These are phyloP conservation scores for Tetrapedia diversipes DNA, from an alignment of 2,888 invertebrate species.

Conservation along the genomic window DNA sequence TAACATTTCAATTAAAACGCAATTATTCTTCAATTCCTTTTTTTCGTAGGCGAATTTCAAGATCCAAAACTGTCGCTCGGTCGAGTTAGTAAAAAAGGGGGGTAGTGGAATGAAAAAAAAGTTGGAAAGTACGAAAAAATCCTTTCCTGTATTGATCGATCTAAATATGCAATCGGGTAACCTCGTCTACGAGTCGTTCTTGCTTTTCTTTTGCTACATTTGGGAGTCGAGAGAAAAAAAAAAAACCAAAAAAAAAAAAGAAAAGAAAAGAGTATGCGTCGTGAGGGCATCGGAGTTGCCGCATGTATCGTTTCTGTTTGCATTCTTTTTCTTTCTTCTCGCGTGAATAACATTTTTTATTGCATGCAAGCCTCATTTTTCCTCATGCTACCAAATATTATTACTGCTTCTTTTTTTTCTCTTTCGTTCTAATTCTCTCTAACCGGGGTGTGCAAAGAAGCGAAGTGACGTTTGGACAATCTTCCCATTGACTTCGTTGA, in stretches of 20 bases:
- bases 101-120: slow-evolving; percentile 60
- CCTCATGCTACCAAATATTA: slow-evolving; percentile 36
- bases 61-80: slow-evolving; percentile 19
- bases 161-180: slow-evolving; percentile 54
- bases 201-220: slow-evolving; percentile 34
- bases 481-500: not conserved
- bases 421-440: slow-evolving; percentile 23
- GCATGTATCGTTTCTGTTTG: slow-evolving; percentile 23
- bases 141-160: slow-evolving; percentile 65
- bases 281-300: slow-evolving; percentile 42
- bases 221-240: no score
- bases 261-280: slow-evolving; percentile 42
- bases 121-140: slow-evolving; percentile 61
- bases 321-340: slow-evolving; percentile 38
- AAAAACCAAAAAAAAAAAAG: no score
- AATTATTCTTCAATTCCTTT: no score
- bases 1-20: no score
- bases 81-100: slow-evolving; percentile 23
- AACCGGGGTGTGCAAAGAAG: slow-evolving; percentile 48
- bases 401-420: slow-evolving; percentile 5
- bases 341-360: slow-evolving; percentile 64
- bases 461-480: slow-evolving; percentile 41
- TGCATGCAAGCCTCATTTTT: slow-evolving; percentile 58
- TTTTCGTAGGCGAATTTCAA: not conserved
- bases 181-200: slow-evolving; percentile 51